Conservation (phyloP, 1,140 invertebrate species). For the Musca domestica region DNA sequence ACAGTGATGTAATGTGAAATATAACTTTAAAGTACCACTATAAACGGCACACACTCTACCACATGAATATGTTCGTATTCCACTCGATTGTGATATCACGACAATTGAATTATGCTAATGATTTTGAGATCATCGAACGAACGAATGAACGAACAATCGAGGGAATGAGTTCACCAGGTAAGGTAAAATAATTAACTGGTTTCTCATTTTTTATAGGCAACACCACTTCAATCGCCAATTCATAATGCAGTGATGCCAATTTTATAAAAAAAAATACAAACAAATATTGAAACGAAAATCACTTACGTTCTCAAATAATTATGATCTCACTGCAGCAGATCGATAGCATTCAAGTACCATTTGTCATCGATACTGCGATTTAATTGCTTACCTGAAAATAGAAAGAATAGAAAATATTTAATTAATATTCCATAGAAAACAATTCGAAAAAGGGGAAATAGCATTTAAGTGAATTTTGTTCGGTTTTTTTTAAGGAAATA, state of each 20-base stretch:
- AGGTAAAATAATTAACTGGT: neutral
- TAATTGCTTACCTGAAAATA: conserved; percentile 3
- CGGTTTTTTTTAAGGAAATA: too few species aligned
- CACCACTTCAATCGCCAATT: too few species aligned
- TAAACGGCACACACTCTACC: neutral
- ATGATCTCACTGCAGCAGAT: neutral
- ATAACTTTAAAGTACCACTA: too few species aligned
- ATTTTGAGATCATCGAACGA: neutral
- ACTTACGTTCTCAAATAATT: neutral
- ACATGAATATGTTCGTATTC: neutral
- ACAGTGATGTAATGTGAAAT: too few species aligned
- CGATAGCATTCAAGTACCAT: too few species aligned
- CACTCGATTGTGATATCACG: too few species aligned
- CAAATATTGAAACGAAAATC: neutral
- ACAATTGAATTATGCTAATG: neutral
- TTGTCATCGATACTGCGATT: too few species aligned
- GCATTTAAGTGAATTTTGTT: too few species aligned
- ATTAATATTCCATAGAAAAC: neutral
- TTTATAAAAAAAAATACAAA: too few species aligned
- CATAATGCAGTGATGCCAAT: too few species aligned
- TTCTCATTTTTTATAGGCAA: too few species aligned
- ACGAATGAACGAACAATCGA: neutral
- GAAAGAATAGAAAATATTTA: neutral
- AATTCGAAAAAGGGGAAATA: too few species aligned
- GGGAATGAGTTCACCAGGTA: conserved; percentile 10